These are phyloP conservation scores for Sesamia nonagrioides DNA, from an alignment of 1,140 invertebrate species.

Conservation along the genomic window DNA sequence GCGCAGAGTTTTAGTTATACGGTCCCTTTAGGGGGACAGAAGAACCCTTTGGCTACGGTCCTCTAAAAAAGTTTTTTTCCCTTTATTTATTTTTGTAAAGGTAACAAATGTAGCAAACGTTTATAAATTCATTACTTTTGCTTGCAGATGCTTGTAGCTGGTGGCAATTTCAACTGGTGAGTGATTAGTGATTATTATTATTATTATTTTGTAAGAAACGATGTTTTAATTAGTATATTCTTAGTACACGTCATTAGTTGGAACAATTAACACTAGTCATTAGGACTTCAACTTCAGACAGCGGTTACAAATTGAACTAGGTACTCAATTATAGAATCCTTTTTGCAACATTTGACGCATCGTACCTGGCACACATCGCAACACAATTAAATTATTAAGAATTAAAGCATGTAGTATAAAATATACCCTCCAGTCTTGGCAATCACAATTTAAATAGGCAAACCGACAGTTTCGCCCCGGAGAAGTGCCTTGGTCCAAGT, in stretches of 20 bases:
- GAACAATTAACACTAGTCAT: constrained; percentile 1
- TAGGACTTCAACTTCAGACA: background rate
- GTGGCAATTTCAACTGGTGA: constrained; percentile 18
- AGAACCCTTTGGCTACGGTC: no score
- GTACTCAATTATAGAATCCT: constrained; percentile 1
- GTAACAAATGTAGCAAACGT: constrained; percentile 50
- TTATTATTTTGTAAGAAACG: constrained; percentile 1
- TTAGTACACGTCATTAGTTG: constrained; percentile 17
- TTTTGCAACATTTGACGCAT: no score
- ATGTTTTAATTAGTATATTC: constrained; percentile 25
- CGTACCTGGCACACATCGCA: no score
- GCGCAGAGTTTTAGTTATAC: no score
- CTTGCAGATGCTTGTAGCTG: constrained; percentile 53
- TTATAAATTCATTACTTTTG: constrained; percentile 72
- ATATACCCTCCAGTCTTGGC: no score
- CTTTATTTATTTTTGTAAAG: background rate
- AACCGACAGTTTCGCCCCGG: no score
- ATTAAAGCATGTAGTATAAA: no score
- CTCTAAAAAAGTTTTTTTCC: constrained; percentile 1
- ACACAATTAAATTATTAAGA: no score
- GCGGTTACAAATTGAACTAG: constrained; percentile 4
- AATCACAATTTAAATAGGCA: no score
- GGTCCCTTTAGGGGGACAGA: no score
- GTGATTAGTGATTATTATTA: background rate
- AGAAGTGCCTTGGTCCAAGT: no score